These are phyloP conservation scores for Engystomops pustulosus DNA, from an alignment of 2,113 vertebrate species.

Conservation along the genomic window DNA sequence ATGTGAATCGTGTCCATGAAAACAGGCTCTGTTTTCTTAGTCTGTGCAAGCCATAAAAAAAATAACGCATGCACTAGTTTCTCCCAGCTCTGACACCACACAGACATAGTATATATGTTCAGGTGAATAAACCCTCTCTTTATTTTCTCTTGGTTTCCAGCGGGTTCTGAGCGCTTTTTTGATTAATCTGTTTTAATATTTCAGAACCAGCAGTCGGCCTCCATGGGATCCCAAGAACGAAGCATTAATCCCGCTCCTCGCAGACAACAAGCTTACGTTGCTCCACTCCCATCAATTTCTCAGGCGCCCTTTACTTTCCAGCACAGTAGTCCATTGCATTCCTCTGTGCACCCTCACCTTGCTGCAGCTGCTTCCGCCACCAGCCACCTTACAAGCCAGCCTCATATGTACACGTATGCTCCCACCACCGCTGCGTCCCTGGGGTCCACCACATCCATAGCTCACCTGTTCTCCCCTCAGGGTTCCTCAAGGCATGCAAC, in stretches of 20 bases:
- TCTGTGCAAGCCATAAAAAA: too few relatives aligned
- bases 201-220: conserved; percentile 85
- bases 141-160: too few relatives aligned
- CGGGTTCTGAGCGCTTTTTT: too few relatives aligned
- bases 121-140: too few relatives aligned
- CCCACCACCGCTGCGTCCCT: conserved; percentile 87
- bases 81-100: too few relatives aligned
- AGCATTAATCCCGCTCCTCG: conserved; percentile 79
- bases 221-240: conserved; percentile 83
- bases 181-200: conserved; percentile 55
- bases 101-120: too few relatives aligned
- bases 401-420: conserved; percentile 91
- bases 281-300: conserved; percentile 80
- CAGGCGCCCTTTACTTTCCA: conserved; percentile 91
- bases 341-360: conserved; percentile 78
- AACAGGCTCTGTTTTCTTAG: too few relatives aligned
- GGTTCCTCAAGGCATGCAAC: conserved; percentile 80
- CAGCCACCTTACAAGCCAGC: conserved; percentile 79
- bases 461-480: conserved; percentile 86
- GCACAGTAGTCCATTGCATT: conserved; percentile 82
- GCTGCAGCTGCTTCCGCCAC: conserved; percentile 78
- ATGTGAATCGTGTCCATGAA: too few relatives aligned
- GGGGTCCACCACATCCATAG: conserved; percentile 91
- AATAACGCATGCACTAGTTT: too few relatives aligned
- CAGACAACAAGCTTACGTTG: conserved; percentile 87